A percentile compares a stretch with the other conserved stretches of the same genome.
Conservation (phyloP, 1,140 invertebrate genomes). For the Wiebesia pumilae region DNA sequence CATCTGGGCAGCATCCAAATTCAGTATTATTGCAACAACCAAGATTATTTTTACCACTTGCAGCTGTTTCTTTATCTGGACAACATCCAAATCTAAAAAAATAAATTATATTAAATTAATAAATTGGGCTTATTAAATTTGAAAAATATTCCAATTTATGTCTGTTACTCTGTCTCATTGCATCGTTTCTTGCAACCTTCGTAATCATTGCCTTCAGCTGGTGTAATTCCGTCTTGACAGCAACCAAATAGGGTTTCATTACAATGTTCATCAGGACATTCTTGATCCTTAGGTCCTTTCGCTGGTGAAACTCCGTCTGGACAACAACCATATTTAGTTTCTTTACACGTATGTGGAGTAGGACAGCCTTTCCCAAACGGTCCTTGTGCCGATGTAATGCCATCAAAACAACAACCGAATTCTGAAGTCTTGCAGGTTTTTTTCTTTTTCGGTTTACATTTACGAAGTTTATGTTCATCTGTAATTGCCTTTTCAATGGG, state of each 20-base stretch:
- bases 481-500: slow-evolving; percentile 73
- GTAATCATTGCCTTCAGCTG: slow-evolving; percentile 86
- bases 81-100: slow-evolving; percentile 80
- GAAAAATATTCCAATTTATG: neutral
- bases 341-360: slow-evolving; percentile 83
- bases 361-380: slow-evolving; percentile 89
- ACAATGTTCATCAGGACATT: slow-evolving; percentile 86
- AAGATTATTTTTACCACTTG: slow-evolving; percentile 77
- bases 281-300: slow-evolving; percentile 81
- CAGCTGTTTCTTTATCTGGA: slow-evolving; percentile 79
- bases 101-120: neutral
- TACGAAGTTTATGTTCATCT: slow-evolving; percentile 73
- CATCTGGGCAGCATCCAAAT: slow-evolving; percentile 88
- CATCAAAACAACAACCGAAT: slow-evolving; percentile 94
- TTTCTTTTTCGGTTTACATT: slow-evolving; percentile 79
- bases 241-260: slow-evolving; percentile 88
- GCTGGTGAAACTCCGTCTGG: slow-evolving; percentile 90
- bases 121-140: neutral
- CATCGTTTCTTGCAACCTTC: slow-evolving; percentile 88
- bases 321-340: slow-evolving; percentile 92
- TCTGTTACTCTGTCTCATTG: slow-evolving; percentile 77
- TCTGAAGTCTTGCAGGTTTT: slow-evolving; percentile 81
- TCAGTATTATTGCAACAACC: slow-evolving; percentile 79
- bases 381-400: slow-evolving; percentile 86
- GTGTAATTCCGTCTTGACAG: slow-evolving; percentile 87